Base-by-base conservation (phyloP, 2,797 vertebrate genomes). In the Apogon hyalosoma region DNA sequence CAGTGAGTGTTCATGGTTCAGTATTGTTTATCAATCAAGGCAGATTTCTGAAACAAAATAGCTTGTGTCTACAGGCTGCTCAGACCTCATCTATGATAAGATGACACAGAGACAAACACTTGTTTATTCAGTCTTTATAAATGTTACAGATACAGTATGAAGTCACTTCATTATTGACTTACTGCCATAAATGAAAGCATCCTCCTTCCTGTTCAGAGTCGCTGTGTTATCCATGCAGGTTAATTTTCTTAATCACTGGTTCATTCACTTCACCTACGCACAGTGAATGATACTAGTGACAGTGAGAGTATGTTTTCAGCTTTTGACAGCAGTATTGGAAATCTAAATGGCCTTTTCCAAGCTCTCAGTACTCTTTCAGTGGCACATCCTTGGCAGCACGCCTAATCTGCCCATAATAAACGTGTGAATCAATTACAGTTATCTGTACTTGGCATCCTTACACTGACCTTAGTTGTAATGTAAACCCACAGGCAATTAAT, bases 401-500 rank as follows among this genome's bases (percentile, higher is more conserved):
- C 85, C 89, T 83, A 82, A 89, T 87, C 75, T 77, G 63, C 69
- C 63, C 69, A 86, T 80, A 77, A 88, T 85, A 86, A 88, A 91
- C 69, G 63, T 78, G 70, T 60, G 81, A 91, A 91, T 93, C 88
- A 86, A 85, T 92, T 89, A 84, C 79, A 79, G 53, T 84, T 79
- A 77, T 90, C 90, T 85, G 75, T 73, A 57, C 73, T 88, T 83
- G 73, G 82, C 85, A 82, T 87, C 80, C 75, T 55, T 59, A 28
- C 64, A 24, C 68, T 89, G 85, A 84, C 88, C 84, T 80, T 73
- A 33, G 58, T 69, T 86, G 85, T 84, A 86, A 83, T 74, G 74
- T 83, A 85, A 88, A 77, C 75, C 71, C 82, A 74, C 36, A 58
- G 58, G 79, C 73, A 83, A 82, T 91, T 87, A 80, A 92, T 90